Base-by-base conservation (phyloP, 2,797 vertebrate species). In the Malacoraja senta region DNA sequence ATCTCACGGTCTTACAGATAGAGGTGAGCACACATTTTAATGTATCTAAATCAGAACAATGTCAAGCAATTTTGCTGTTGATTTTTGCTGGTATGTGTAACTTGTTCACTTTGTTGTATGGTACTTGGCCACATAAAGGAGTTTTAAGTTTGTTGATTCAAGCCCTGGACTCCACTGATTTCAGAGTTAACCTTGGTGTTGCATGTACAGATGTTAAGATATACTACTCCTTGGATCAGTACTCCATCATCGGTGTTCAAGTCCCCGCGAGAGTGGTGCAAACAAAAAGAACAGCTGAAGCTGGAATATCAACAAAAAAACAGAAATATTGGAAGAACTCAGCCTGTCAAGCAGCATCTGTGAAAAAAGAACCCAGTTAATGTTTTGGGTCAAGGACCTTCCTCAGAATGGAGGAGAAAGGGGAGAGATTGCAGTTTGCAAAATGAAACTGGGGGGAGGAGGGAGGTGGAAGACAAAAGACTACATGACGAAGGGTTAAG, bases 1-100 rank as follows among this genome's bases (percentile, higher is more conserved):
- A 99, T 95, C 97, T 99, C 93, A 99, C 98, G 0, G 98, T 99
- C 94, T 97, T 99, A 95, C 99, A 99, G 96, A 99, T 99, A 10
- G 98, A 99, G 97, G 99, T 99, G 95, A 93, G 93, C 80, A 88
- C 63, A 68, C 19, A 68, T 88, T 88, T 65, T 88, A 35, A 65
- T 88, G 8, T 7, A 68, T 13, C 26, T 26, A 13, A 24, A 24
- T 53, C 53, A 84, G 44, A 83, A 8, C 21, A 12, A 61, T 86
- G 13, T 1, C 26, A 63, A 4, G 15, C 61, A n/a, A 12, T 86
- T 63, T 86, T 86, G 29, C 58, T 86, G 19, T 86, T 86, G 58
- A 13, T 13, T 86, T 86, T 58, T 86, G 35, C 7, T 81, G 53
- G n/a, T 86, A 4, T 3, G 29, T 4, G 13, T 26, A 26, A 86